Base-by-base conservation (phyloP, 2,113 vertebrate species). In the Mola mola region DNA sequence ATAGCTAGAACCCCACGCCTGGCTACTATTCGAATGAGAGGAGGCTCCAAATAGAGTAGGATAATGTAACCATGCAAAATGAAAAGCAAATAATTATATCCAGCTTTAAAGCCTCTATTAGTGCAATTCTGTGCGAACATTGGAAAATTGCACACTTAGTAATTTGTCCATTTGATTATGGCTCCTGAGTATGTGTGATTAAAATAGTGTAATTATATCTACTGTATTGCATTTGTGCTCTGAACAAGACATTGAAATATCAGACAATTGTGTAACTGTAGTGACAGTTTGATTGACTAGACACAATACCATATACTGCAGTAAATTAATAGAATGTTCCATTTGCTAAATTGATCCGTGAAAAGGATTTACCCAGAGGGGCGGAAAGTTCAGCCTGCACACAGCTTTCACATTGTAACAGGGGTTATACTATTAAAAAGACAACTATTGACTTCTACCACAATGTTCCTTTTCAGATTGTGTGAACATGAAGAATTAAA, bases 161-260 rank as follows among this genome's bases (percentile, higher is more conserved):
- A 73, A 87, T 86, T 82, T 81, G 66, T 73, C 85, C 81, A 79
- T 89, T 87, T 84, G 72, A 88, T 82, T 78, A 74, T 78, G 81
- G 66, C 70, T 66, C 65, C 79, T 74, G 70, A 80, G 78, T 70
- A 74, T 72, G 74, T 81, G 77, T 68, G 68, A 87, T 87, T 89
- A 86, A 86, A 89, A 84, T 73, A 68, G 73, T 77, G 87, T 79
- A 78, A 89, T 89, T 89, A 83, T 65, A 82, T 76, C 72, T 74
- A 75, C 73, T 86, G 60, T 68, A 82, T 70, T 79, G 66, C 41
- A 68, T 83, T 84, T 46, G 46, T 38, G 53, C 72, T 29, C 56
- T 37, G 66, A 76, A 48, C 50, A 59, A 66, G 75, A 60, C 55
- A 55, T 24, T 46, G 29, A 69, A 72, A 78, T 66, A 61, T 78